Evolutionary conservation across 1,140 invertebrate genomes (phyloP), one percentile per base, ranked within the genome.

Genomic region (Macrobrachium rosenbergii): DNA sequence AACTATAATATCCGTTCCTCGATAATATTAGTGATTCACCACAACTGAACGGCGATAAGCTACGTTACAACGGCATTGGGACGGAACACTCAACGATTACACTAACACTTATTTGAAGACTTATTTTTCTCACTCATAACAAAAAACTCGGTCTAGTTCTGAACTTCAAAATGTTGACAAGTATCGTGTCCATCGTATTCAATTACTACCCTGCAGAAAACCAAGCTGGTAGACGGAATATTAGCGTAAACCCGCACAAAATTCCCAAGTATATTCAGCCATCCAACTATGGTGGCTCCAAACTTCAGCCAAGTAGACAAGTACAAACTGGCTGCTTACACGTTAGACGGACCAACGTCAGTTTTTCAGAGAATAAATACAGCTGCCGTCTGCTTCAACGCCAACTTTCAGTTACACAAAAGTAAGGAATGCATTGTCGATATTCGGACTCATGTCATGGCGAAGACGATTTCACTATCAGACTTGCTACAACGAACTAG

Each of bases 221-320:
- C 17, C 28, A 17, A 28, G 19, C 45, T 17, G 14, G 75, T 17
- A 19, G 7, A 60, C 11, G 10, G 23, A 73, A 28, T 23, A 16
- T 64, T 16, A 28, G 16, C 12, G 67, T 6, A 8, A 23, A 83
- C 23, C 16, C n/a, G 19, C 45, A 23, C n/a, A 60, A 64, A 43
- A 16, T 7, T 7, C 28, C 79, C 21, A 21, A 37, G 64, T 63
- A 21, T 59, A 19, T 21, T 62, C 58, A 19, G 43, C 28, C 63
- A 72, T 7, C 19, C 23, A 78, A 78, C 73, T n/a, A 77, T 78
- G 19, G 64, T 59, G 28, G 60, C 73, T 64, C 52, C 60, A n/a
- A 64, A 84, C 75, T 84, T 78, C 59, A 16, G 28, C 45, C 83
- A 81, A 78, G 19, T 75, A 59, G 83, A 84, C 83, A 84, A 77